Base-by-base conservation (phyloP, 1,140 invertebrate genomes). In the Psilanteris sp. region DNA sequence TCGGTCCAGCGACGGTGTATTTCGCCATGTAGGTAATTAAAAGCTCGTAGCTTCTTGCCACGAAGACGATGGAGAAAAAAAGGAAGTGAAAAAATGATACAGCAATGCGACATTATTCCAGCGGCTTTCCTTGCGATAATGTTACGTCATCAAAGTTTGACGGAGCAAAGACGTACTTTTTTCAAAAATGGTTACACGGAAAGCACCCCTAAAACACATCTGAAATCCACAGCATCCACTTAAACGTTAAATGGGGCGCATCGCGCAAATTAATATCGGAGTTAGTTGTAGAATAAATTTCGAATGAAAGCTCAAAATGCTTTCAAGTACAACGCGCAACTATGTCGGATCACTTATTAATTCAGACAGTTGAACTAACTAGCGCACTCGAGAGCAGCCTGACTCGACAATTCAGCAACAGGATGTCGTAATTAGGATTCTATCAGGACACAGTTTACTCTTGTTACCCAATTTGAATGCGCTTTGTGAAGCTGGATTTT, bases 321-420 rank as follows among this genome's bases (percentile, higher is more conserved):
- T 10, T 39, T 22, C 36, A 39, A 39, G 9, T 6, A 6, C 7
- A 5, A 14, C 18, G 9, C 18, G 18, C 1, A 39, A 39, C 9
- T 22, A 9, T 22, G 37, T 41, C 7, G 37, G 20, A 41, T 26
- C 22, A 9, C 37, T 41, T 41, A 41, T 41, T 41, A 41, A 41
- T 41, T 24, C 37, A 41, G 20, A 41, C 11, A 41, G 37, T 41
- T 41, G 11, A 41, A 41, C 18, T 41, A 41, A 41, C 10, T 41
- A 11, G 20, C 10, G 26, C 20, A 13, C 36, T 39, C 18, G n/a
- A 20, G 18, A 20, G 18, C 18, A 3, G 18, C 36, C 18, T 22
- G 16, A 10, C 32, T 36, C 18, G 36, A 39, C 36, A 39, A 39
- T 22, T 39, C 16, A 39, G 16, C 16, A 39, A 39, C 18, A 22